Evolutionary conservation across 2,797 vertebrate species (phyloP), one percentile per base, ranked within the genome.

Genomic region (Catostomus latipinnis): DNA sequence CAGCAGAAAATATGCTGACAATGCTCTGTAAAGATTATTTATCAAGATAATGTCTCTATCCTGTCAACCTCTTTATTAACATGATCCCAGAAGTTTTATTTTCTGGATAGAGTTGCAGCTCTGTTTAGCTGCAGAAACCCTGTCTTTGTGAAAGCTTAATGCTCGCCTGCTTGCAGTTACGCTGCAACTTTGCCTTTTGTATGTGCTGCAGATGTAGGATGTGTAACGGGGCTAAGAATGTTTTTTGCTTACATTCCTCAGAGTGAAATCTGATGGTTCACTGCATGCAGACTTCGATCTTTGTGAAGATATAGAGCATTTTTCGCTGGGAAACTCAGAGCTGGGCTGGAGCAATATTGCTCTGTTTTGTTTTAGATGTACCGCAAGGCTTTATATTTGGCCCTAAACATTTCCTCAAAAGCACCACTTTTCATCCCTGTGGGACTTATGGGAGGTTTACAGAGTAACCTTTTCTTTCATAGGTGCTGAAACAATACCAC

Each of bases 401-500:
- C 8, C 18, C 66, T 7, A 9, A 10, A 11, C 5, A 9, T 16
- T 34, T 74, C 8, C 22, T 18, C 46, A 73, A 50, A n/a, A 63
- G 48, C n/a, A 52, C 16, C 82, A 18, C 65, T 66, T 70, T 71
- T 76, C 49, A 82, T 8, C 43, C 79, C 65, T 67, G 34, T 73
- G 81, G 79, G 72, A 83, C 56, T 73, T 58, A 46, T 68, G 72
- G 74, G 79, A 72, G 58, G 63, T 67, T 49, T 50, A 67, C 74
- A 82, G 84, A 74, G 83, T 84, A 89, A 82, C 74, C 84, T 87
- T 91, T 85, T 88, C 86, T 90, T 91, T 91, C 87, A 78, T 86
- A 88, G 85, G 84, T 78, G 6, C 73, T 92, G 83, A 92, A 94
- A 95, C 91, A 94, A 93, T 92, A 88, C 86, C 82, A 92, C 90